Conservation (phyloP, 2,797 vertebrate genomes). For the Pseudochirops corinnae region DNA sequence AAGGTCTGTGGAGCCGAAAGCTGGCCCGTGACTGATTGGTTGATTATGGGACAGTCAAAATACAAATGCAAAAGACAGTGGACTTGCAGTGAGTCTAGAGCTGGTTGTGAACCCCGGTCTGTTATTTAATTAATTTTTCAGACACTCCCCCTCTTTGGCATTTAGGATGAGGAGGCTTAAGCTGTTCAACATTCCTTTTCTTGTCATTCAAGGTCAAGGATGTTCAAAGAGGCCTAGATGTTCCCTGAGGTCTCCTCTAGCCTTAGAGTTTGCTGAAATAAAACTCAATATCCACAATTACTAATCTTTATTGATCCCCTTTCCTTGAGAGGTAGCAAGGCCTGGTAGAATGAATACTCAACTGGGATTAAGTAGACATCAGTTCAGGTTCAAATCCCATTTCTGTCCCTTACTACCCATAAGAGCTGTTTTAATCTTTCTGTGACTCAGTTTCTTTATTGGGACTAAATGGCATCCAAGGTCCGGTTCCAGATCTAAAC, state of each 20-base stretch:
- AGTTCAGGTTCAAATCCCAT: not conserved
- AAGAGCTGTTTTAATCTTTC: not conserved
- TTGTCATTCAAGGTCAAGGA: not conserved
- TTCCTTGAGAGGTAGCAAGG: not conserved
- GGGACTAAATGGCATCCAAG: not conserved
- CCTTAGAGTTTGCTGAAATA: not conserved
- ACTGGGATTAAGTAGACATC: not conserved
- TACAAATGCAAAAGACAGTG: not conserved
- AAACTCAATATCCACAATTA: not conserved
- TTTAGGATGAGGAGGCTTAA: not conserved
- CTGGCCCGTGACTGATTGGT: not conserved
- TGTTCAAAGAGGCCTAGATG: not conserved
- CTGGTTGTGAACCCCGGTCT: not conserved
- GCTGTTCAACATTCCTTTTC: not conserved
- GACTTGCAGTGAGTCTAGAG: not conserved
- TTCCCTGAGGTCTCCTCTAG: not conserved
- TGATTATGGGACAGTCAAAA: not conserved
- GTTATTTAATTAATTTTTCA: not conserved
- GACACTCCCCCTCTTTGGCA: not conserved
- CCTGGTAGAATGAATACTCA: not conserved
- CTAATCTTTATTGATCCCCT: not conserved
- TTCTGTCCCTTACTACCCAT: not conserved
- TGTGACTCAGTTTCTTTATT: not conserved
- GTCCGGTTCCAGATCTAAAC: not conserved
- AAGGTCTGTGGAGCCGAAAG: not conserved